Percentiles rank a stretch among this genome's conserved stretches.
phyloP scores from a whole-genome alignment of 2,888 invertebrate species.

The Strigamia maritima region DNA sequence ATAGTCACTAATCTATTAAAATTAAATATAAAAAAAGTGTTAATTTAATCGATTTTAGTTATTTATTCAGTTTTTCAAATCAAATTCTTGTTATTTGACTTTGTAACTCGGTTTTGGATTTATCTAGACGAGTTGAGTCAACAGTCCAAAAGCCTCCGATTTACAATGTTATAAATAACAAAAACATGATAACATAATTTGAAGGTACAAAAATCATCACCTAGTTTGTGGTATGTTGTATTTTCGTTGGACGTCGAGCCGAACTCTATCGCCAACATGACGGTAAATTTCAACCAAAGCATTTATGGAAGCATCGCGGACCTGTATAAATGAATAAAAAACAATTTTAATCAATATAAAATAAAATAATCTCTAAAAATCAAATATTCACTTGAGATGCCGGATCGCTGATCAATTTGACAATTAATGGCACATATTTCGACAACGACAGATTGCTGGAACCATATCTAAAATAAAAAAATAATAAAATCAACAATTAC shows the following conservation, averaged over 20 bases:
- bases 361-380: not conserved
- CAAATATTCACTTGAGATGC: slow-evolving; percentile 62
- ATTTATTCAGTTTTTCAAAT: not conserved
- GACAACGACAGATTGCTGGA: slow-evolving; percentile 76
- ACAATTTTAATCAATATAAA: not conserved
- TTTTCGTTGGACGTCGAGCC: slow-evolving; percentile 76
- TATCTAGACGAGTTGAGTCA: not conserved
- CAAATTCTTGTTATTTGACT: not conserved
- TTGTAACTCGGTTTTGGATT: not conserved
- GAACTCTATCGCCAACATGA: slow-evolving; percentile 84
- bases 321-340: slow-evolving; percentile 45
- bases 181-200: not conserved
- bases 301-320: slow-evolving; percentile 80
- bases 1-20: slow-evolving; percentile 60
- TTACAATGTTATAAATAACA: not conserved
- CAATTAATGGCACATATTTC: slow-evolving; percentile 76
- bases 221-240: slow-evolving; percentile 57
- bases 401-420: slow-evolving; percentile 80
- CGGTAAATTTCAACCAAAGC: slow-evolving; percentile 86
- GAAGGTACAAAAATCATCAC: slow-evolving; percentile 47
- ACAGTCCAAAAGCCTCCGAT: not conserved
- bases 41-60: too few species aligned
- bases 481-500: too few species aligned
- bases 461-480: slow-evolving; percentile 65
- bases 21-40: slow-evolving; percentile 38